Conservation (phyloP, 2,797 vertebrate genomes). For the Masticophis lateralis region DNA sequence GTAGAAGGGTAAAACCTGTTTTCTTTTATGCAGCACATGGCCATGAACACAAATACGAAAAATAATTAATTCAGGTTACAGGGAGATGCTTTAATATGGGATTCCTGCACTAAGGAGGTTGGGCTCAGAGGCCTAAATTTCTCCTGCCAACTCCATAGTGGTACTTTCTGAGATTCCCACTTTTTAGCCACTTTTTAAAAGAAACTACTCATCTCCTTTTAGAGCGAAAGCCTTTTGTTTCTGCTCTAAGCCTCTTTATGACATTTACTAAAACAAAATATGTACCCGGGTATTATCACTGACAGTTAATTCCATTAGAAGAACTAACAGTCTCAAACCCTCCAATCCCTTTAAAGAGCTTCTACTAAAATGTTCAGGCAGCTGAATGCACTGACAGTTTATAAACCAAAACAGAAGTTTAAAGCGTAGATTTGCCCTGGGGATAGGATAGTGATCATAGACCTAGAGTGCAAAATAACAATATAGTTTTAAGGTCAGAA, state of each 20-base stretch:
- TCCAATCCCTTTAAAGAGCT: not conserved
- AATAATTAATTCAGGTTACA: not conserved
- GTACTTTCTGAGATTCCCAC: not conserved
- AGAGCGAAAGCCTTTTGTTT: constrained; percentile 7
- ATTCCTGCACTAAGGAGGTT: not conserved
- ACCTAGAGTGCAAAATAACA: not conserved
- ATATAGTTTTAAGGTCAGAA: not conserved
- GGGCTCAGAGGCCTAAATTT: not conserved
- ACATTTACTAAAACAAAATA: not conserved
- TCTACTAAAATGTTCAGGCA: not conserved
- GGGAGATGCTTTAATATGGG: not conserved
- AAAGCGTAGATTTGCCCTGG: not conserved
- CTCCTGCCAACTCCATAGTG: not conserved
- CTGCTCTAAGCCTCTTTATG: constrained; percentile 12
- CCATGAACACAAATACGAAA: not conserved
- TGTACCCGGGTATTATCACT: not conserved
- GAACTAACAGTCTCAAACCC: not conserved
- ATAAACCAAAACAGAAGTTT: not conserved
- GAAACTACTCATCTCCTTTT: not conserved
- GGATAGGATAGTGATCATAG: not conserved
- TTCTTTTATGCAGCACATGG: not conserved
- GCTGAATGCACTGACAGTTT: not conserved
- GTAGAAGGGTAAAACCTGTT: not conserved
- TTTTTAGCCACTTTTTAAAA: not conserved
- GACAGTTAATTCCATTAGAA: not conserved